These are phyloP conservation scores for Labeo rohita DNA, from an alignment of 2,113 vertebrate species.

Conservation along the genomic window DNA sequence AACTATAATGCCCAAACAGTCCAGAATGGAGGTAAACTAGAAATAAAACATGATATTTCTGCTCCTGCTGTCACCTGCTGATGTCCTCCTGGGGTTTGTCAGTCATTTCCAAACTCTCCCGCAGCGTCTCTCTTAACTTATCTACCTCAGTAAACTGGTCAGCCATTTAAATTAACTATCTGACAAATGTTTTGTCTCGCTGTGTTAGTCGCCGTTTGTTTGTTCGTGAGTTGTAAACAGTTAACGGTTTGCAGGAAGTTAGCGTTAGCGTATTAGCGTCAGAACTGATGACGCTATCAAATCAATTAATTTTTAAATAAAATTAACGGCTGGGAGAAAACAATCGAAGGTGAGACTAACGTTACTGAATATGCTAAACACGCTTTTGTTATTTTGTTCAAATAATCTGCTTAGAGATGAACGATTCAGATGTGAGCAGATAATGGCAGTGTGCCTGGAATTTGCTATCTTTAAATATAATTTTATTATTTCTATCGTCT, in stretches of 20 bases:
- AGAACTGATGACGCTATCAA: neutral
- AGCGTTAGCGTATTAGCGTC: neutral
- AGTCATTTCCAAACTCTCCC: conserved; percentile 20
- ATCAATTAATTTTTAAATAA: neutral
- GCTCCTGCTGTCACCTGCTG: conserved; percentile 53
- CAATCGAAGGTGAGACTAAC: neutral
- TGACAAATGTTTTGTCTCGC: neutral
- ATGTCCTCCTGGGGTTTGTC: conserved; percentile 41
- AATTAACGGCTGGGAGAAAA: neutral
- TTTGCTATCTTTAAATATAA: too few relatives aligned
- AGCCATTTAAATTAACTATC: neutral
- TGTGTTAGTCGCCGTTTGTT: neutral
- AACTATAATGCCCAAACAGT: neutral
- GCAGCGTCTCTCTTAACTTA: conserved; percentile 55
- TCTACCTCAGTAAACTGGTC: conserved; percentile 65
- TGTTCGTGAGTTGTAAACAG: neutral
- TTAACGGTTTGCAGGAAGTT: neutral
- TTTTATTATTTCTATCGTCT: too few relatives aligned
- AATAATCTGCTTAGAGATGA: neutral
- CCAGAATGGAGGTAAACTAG: neutral
- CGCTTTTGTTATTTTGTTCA: neutral
- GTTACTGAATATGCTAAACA: neutral
- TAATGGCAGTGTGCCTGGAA: neutral
- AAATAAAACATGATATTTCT: neutral
- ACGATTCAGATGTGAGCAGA: neutral